Base-by-base conservation (phyloP, 2,888 invertebrate genomes). In the Macaria liturata region DNA sequence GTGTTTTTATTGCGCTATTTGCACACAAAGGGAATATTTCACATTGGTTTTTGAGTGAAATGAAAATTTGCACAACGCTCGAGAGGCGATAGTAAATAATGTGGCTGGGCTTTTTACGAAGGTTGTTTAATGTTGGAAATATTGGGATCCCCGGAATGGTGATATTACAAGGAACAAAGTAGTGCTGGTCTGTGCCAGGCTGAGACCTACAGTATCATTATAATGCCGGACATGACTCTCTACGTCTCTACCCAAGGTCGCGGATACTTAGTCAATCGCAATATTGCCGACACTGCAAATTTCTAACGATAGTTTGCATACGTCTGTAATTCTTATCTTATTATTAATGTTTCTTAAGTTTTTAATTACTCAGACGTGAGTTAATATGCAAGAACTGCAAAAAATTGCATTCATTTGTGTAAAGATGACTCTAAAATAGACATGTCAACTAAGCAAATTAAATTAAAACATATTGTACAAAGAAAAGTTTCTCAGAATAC, bases 191-290 rank as follows among this genome's bases (percentile, higher is more conserved):
- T 66, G 74, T 74, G 68, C 74, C 71, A 69, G 70, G 46, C 68
- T 20, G 20, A 74, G 75, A 76, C 74, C 71, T 73, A 75, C 70
- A 5, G 71, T 66, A 62, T 61, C 70, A 83, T 88, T 82, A 73
- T 54, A 62, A 88, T 86, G 80, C 88, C 61, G 57, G 61, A 72
- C 88, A 89, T 20, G 86, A 75, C 20, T 62, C 69, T 64, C 59
- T 80, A 66, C 84, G 69, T 88, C 73, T 72, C 69, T 70, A 67
- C 68, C 67, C 86, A 87, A 86, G 86, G 88, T 68, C 79, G 68
- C 57, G 64, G 68, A 71, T 75, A 71, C 76, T 67, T 64, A 31
- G 46, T 32, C 45, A 49, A 8, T n/a, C 40, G 51, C 20, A 20
- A 20, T 20, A 20, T 37, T 39, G 46, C 37, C n/a, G 54, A 40